Evolutionary conservation across 1,140 invertebrate genomes (phyloP), one percentile per base, ranked within the genome.

Genomic region (Ips nitidus): DNA sequence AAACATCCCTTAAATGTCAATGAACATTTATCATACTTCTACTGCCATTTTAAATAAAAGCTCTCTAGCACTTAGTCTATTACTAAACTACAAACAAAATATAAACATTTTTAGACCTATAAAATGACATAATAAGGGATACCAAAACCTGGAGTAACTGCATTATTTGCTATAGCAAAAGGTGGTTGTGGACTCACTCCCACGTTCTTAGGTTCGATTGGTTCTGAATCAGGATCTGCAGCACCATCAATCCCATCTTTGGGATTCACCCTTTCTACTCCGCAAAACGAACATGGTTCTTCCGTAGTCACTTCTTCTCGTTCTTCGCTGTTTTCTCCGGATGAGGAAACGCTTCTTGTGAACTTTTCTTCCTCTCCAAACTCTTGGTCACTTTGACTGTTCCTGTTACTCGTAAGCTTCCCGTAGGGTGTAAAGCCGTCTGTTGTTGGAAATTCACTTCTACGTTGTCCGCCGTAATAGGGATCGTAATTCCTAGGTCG

Each of bases 271-370:
- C 37, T 53, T n/a, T 69, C 42, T 8, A 69, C 60, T 3, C 67
- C 67, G 45, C 67, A 69, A 62, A 69, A 69, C 22, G 41, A 40
- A 56, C 67, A 69, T 7, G 67, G 60, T 41, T 55, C 22, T 22
- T 42, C 5, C 7, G 67, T 69, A 3, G 67, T 69, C 4, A 69
- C 52, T 63, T 69, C 67, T 56, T 69, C 67, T 41, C 41, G 62
- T 8, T 57, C 53, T 40, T 2, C 37, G 43, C 55, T 42, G 6
- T 3, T 36, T 45, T 43, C 41, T 22, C 8, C 38, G 39, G 2
- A 4, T 8, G 45, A 8, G 2, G 45, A 8, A 22, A 22, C 22
- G 6, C 3, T 50, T 22, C 22, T 50, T 2, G 45, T 50, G 3
- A 22, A 22, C 22, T 50, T 22, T 8, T 8, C 22, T 50, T 50